Conservation (phyloP, 2,888 invertebrate genomes). For the Syrista parreyssii region DNA sequence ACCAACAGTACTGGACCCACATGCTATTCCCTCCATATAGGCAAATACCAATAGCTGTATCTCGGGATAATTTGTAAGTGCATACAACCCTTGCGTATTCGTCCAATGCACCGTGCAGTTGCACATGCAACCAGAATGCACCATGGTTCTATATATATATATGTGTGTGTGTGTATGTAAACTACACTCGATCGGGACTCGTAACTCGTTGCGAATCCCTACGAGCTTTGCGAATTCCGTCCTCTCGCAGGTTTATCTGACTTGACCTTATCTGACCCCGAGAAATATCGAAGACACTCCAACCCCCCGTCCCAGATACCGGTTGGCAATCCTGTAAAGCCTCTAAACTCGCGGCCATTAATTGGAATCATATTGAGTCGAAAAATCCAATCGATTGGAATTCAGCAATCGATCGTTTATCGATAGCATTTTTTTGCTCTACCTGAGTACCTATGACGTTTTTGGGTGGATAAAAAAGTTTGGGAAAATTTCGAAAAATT, state of each 20-base stretch:
- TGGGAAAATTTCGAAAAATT: background rate
- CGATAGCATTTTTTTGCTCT: background rate
- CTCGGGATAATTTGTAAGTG: background rate
- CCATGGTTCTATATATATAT: background rate
- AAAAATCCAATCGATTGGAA: background rate
- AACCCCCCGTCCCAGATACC: background rate
- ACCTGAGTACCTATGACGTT: background rate
- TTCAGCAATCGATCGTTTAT: background rate
- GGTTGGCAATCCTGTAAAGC: background rate
- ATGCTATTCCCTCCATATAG: background rate
- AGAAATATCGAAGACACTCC: background rate
- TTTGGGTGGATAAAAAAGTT: background rate
- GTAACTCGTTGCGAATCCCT: background rate
- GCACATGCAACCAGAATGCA: background rate
- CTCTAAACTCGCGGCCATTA: background rate
- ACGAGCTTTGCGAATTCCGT: background rate
- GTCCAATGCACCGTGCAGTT: background rate
- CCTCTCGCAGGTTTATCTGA: background rate
- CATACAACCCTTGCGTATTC: background rate
- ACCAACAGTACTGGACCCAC: background rate
- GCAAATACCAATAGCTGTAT: background rate
- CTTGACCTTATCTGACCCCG: background rate
- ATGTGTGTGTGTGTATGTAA: background rate
- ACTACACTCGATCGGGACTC: background rate
- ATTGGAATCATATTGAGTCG: background rate